phyloP scores from a whole-genome alignment of 2,797 vertebrate genomes.

The Neomorphus geoffroyi region DNA sequence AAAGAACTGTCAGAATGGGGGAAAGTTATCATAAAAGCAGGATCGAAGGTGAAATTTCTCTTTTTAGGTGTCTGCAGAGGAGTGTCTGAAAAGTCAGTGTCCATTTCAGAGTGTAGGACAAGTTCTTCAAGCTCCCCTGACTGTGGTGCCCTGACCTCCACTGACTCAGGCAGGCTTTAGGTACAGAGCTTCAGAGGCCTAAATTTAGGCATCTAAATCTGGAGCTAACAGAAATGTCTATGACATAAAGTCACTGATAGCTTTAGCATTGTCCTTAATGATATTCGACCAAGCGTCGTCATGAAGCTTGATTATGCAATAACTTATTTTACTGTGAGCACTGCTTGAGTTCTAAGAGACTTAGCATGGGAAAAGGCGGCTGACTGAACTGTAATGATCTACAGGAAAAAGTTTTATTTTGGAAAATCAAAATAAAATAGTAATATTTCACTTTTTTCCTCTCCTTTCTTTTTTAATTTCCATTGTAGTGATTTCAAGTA shows the following conservation, averaged over 20 bases:
- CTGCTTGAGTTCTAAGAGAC: background rate
- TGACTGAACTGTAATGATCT: background rate
- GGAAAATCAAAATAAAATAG: background rate
- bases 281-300: background rate
- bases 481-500: constrained; percentile 94
- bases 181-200: background rate
- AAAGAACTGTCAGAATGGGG: background rate
- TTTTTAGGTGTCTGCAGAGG: background rate
- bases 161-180: background rate
- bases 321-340: background rate
- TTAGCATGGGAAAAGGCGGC: background rate
- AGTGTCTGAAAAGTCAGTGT: background rate
- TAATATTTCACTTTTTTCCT: background rate
- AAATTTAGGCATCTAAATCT: background rate
- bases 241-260: background rate
- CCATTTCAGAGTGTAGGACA: background rate
- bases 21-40: background rate
- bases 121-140: background rate
- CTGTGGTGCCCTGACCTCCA: background rate
- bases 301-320: background rate
- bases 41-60: background rate
- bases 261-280: background rate
- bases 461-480: background rate
- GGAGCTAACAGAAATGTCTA: background rate
- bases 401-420: background rate